phyloP scores from a whole-genome alignment of 2,113 vertebrate species.

The Lophochroa leadbeateri region DNA sequence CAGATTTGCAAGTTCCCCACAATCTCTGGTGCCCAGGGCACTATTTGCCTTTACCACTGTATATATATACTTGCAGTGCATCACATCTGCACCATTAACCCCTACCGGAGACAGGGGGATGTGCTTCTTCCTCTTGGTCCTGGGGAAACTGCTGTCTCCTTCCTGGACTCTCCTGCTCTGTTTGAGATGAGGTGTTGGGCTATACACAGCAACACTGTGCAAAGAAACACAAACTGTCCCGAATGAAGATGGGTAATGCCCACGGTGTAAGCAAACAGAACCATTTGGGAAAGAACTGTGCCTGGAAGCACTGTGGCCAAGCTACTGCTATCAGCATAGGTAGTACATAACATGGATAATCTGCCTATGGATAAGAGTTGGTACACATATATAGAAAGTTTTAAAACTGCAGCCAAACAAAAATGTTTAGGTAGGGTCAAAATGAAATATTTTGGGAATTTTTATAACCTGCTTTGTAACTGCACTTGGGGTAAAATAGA shows the following conservation, averaged over 20 bases:
- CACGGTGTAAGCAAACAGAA: not conserved
- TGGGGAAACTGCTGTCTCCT: not conserved
- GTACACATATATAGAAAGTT: not conserved
- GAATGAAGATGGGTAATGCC: not conserved
- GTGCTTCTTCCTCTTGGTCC: not conserved
- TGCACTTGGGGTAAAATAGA: not conserved
- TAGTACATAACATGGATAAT: not conserved
- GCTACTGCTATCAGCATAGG: not conserved
- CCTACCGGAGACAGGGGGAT: not conserved
- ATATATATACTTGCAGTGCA: not conserved
- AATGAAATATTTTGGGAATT: not conserved
- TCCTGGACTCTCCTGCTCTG: not conserved
- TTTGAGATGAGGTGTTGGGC: rapidly evolving
- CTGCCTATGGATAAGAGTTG: not conserved
- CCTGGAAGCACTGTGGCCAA: not conserved
- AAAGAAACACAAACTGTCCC: not conserved
- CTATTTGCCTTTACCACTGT: not conserved
- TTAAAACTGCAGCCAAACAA: not conserved
- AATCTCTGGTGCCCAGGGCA: not conserved
- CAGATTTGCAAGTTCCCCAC: not conserved
- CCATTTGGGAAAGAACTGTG: not conserved
- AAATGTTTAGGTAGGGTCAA: not conserved
- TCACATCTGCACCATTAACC: not conserved
- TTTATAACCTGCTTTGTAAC: not conserved
- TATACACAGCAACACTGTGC: not conserved